Base-by-base conservation (phyloP, 2,797 vertebrate genomes). In the Antrozous pallidus region DNA sequence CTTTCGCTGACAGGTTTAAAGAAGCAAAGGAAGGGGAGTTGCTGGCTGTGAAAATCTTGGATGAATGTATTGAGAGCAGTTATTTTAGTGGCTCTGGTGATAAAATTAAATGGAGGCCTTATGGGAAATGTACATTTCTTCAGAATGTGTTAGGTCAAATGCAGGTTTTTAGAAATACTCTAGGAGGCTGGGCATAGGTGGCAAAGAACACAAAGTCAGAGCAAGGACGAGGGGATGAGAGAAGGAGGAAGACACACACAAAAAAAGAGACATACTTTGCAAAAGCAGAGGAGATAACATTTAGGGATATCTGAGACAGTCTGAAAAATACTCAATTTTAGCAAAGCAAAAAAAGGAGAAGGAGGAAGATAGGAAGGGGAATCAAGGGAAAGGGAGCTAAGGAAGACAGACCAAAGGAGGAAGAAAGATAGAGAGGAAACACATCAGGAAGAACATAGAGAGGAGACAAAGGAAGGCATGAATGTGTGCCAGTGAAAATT, bases 1-100 rank as follows among this genome's bases (percentile, higher is more conserved):
- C 93, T 97, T 97, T 97, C 93, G 82, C 85, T 95, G 93, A 96
- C 96, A 96, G 93, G 85, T 93, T 97, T 92, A 33, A 92, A 95
- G 97, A 97, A 95, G 94, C 86, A 96, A 95, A 88, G 65, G 88
- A 87, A 94, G 71, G 83, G 65, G 80, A 49, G 63, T 71, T 85
- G 40, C 84, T 96, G 74, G 85, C 92, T 92, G 82, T 77, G 79
- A 95, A 96, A 54, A 61, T 90, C 84, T 78, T 86, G 88, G 84
- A 92, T 96, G 82, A 69, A 93, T 84, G 84, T 90, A 96, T 84
- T 74, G 93, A 96, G 95, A 94, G 79, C 74, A 95, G 85, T 94
- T 96, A 96, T 96, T 97, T 97, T 93, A 92, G 85, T 91, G 85
- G 79, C 5, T 6, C 79, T 94, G 61, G 95, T 94, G 88, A 94